phyloP scores from a whole-genome alignment of 2,888 invertebrate genomes.

The Panzeria rudis region DNA sequence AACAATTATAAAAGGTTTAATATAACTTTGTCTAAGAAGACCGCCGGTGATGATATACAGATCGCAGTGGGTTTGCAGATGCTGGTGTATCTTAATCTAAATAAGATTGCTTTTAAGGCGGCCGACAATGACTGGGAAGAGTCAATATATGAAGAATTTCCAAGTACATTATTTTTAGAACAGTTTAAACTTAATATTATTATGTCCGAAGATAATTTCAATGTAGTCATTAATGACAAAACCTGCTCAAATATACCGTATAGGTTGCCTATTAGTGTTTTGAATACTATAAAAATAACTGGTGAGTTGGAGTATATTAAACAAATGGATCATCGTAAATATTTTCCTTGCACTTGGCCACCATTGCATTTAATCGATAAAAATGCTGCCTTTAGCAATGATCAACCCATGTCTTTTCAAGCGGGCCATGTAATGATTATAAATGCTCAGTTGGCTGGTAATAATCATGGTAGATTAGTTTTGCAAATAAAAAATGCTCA shows the following conservation, averaged over 20 bases:
- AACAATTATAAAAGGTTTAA: slow-evolving; percentile 19
- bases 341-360: slow-evolving; percentile 51
- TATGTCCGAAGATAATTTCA: slow-evolving; percentile 41
- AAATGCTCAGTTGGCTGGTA: slow-evolving; percentile 22
- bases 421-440: slow-evolving; percentile 44
- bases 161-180: background rate
- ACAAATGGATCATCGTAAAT: slow-evolving; percentile 59
- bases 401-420: slow-evolving; percentile 47
- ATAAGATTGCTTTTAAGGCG: slow-evolving; percentile 35
- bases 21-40: slow-evolving; percentile 6
- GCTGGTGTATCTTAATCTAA: background rate
- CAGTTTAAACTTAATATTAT: slow-evolving; percentile 44
- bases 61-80: background rate
- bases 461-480: slow-evolving; percentile 34
- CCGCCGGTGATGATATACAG: background rate
- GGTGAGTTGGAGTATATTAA: slow-evolving; percentile 45
- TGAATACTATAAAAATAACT: slow-evolving; percentile 27
- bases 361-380: slow-evolving; percentile 31
- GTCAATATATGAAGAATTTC: slow-evolving; percentile 1
- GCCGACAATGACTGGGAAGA: slow-evolving; percentile 22
- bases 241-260: background rate
- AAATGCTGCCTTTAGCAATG: slow-evolving; percentile 44
- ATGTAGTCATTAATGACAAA: slow-evolving; percentile 26
- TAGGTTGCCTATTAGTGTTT: background rate
- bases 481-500: slow-evolving; percentile 40